These are phyloP conservation scores for Gobio occitaniae DNA, from an alignment of 2,797 vertebrate species.

Conservation along the genomic window DNA sequence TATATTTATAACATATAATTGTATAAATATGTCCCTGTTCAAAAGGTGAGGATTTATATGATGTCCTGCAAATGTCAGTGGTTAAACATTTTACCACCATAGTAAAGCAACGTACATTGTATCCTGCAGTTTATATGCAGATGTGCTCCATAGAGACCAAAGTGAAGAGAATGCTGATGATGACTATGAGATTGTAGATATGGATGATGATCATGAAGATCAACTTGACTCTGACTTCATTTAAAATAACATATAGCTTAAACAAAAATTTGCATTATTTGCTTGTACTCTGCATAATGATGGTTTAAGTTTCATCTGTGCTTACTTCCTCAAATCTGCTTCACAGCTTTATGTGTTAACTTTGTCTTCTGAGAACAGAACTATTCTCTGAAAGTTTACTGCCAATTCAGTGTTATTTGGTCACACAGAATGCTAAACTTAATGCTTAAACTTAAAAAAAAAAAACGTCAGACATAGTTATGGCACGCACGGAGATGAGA, in stretches of 20 bases:
- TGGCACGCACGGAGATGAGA: too few relatives aligned
- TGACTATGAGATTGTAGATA: constrained; percentile 11
- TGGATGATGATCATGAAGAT: constrained; percentile 32
- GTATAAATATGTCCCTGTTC: too few relatives aligned
- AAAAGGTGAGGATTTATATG: too few relatives aligned
- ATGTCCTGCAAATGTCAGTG: too few relatives aligned
- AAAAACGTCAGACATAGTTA: too few relatives aligned
- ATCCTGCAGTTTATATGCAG: constrained; percentile 14
- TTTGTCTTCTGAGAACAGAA: not conserved
- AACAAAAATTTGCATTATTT: not conserved
- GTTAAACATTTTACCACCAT: too few relatives aligned
- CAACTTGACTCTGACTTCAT: not conserved
- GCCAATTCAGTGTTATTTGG: not conserved
- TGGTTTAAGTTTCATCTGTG: not conserved
- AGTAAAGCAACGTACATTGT: not conserved
- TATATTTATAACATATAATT: too few relatives aligned
- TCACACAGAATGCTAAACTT: not conserved
- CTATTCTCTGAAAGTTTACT: not conserved
- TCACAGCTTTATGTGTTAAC: not conserved
- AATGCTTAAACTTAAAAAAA: too few relatives aligned
- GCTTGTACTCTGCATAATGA: not conserved
- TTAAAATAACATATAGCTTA: too few relatives aligned
- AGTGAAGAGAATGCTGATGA: not conserved
- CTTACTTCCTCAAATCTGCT: not conserved
- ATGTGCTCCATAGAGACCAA: not conserved